These are phyloP conservation scores for Oasisia sp. DNA, from an alignment of 2,888 invertebrate species.

Conservation along the genomic window DNA sequence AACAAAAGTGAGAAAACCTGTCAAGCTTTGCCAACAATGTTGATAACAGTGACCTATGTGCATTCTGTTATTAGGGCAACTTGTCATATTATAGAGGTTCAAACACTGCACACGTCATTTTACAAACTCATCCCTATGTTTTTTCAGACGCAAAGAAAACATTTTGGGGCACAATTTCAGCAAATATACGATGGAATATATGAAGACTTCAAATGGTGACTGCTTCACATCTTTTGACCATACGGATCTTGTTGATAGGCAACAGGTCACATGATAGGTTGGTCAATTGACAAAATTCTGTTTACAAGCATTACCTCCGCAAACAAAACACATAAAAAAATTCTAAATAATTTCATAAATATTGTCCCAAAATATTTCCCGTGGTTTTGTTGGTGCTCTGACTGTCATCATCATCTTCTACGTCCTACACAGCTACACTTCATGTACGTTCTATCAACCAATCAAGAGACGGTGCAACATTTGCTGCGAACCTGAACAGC, in stretches of 20 bases:
- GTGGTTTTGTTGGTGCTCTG: not conserved
- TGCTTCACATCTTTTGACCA: no score
- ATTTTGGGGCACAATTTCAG: no score
- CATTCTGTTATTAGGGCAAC: no score
- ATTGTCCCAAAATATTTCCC: not conserved
- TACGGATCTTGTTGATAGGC: no score
- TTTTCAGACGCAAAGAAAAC: no score
- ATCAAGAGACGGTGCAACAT: not conserved
- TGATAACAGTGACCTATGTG: no score
- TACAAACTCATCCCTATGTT: no score
- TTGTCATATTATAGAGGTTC: no score
- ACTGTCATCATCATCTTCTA: not conserved
- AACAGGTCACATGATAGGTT: no score
- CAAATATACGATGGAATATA: no score
- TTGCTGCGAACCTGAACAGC: slow-evolving; percentile 11
- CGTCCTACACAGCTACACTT: not conserved
- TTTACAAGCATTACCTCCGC: not conserved
- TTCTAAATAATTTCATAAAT: not conserved
- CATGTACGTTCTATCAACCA: not conserved
- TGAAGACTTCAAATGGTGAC: no score
- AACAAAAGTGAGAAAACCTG: not conserved
- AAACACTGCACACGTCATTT: no score
- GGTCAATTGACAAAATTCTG: not conserved
- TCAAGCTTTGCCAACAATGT: not conserved
- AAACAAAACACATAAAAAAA: not conserved